Evolutionary conservation across 2,888 invertebrate genomes (phyloP).

Genomic region (Brenthis ino): DNA sequence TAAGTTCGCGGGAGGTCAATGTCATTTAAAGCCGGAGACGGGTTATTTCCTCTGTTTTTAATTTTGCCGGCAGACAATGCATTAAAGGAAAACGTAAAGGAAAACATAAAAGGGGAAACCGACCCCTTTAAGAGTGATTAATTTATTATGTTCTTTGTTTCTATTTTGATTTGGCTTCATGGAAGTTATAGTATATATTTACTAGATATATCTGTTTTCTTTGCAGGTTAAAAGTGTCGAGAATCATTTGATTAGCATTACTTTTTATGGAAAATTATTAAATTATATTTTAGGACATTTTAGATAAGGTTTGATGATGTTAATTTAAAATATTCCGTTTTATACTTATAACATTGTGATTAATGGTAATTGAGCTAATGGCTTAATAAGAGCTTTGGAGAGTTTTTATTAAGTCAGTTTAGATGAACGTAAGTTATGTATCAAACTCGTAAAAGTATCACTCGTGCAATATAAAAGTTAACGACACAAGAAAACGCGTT

Average conservation of each 20-base stretch:
- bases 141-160: conserved; percentile 80
- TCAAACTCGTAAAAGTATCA: conserved; percentile 80
- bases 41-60: conserved; percentile 75
- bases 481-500: conserved; percentile 83
- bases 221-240: too few relatives aligned
- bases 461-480: conserved; percentile 83
- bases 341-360: background rate
- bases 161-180: conserved; percentile 67
- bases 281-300: background rate
- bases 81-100: conserved; percentile 77
- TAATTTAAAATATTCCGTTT: background rate
- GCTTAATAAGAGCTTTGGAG: conserved; percentile 19
- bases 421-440: conserved; percentile 71
- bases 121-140: conserved; percentile 77
- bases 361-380: too few relatives aligned
- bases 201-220: too few relatives aligned
- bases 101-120: conserved; percentile 76
- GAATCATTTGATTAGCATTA: too few relatives aligned
- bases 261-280: background rate
- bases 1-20: conserved; percentile 58
- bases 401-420: conserved; percentile 33
- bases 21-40: conserved; percentile 64
- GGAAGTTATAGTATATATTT: conserved; percentile 16
- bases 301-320: background rate
- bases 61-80: conserved; percentile 79